Evolutionary conservation across 2,888 invertebrate species (phyloP), one percentile per base, ranked within the genome.

Genomic region (Zeuzera pyrina): DNA sequence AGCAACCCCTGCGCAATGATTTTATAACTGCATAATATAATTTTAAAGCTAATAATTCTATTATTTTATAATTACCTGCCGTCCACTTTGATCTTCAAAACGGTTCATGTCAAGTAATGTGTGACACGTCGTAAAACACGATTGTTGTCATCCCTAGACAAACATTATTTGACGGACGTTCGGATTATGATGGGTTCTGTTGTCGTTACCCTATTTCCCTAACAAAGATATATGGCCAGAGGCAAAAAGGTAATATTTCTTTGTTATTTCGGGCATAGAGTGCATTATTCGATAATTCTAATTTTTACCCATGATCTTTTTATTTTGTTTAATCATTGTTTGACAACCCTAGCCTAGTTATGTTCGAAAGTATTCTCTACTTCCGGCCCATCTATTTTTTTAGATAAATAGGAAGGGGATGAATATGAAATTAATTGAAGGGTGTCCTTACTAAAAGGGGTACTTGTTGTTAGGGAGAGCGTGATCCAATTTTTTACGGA

Each of bases 371-470:
- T 55, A 45, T 61, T 57, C 46, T 52, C 12, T 49, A 57, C 64
- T 74, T 76, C 73, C 70, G 66, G 61, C 52, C 56, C 64, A 54
- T 65, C 61, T 63, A 58, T 63, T 64, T 67, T 67, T 67, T 65
- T 31, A 41, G 43, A 32, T 33, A 45, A 41, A 50, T 42, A 56
- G 61, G 68, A 67, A 65, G 62, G 57, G 56, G 50, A 68, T 74
- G 67, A 76, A 79, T 77, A 67, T 62, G 63, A 67, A 69, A 72
- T 76, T 77, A 77, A 77, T 76, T 74, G 68, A 61, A 71, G 77
- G 73, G 70, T 59, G 52, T 50, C 60, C 38, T 49, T 49, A 36
- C 29, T 42, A n/a, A 49, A 59, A 66, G 69, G 70, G 67, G 63
- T 55, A 52, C 45, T 46, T 43, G 50, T 55, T 55, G 54, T 53